Base-by-base conservation (phyloP, 2,113 vertebrate species). In the Marcusenius ussheri region DNA sequence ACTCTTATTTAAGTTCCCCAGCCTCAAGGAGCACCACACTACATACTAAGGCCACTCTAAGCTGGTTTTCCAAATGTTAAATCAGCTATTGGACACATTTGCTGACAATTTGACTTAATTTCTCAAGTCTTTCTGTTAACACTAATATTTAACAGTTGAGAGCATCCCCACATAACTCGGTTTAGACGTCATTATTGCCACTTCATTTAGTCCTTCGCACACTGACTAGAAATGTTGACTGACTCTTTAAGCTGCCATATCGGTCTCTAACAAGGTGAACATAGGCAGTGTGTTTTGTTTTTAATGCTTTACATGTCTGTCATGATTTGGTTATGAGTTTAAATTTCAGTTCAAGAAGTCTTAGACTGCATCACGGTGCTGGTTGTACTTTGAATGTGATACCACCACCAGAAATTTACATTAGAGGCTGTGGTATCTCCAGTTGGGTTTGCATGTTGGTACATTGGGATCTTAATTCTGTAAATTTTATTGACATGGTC, bases 1-100 rank as follows among this genome's bases (percentile, higher is more conserved):
- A 19, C n/a, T 74, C 53, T 91, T 88, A 77, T 17, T 42, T 84
- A 84, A 70, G 10, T 70, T 70, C 10, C n/a, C 62, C 62, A 31
- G 62, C 17, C 42, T 62, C 90, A 62, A 51, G 35, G 21, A 88
- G 58, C 49, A 58, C 56, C 31, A n/a, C 86, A 89, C 80, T 90
- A 88, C 50, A 91, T 21, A 62, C 84, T 15, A 24, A 39, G 39
- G 45, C 83, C 66, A 47, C 90, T 80, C 83, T n/a, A 51, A 2
- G 53, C 91, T 62, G 74, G 21, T 92, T 86, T 70, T 50, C 31
- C 27, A 66, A 45, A 27, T 49, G 53, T 86, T 31, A 27, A 35
- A 66, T 45, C 6, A n/a, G 51, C 51, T 21, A 47, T 74, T 88
- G 88, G 86, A 47, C 46, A 86, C 31, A n/a, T 42, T 88, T 56